Conservation (phyloP, 2,888 invertebrate species). For the Caradrina kadenii region DNA sequence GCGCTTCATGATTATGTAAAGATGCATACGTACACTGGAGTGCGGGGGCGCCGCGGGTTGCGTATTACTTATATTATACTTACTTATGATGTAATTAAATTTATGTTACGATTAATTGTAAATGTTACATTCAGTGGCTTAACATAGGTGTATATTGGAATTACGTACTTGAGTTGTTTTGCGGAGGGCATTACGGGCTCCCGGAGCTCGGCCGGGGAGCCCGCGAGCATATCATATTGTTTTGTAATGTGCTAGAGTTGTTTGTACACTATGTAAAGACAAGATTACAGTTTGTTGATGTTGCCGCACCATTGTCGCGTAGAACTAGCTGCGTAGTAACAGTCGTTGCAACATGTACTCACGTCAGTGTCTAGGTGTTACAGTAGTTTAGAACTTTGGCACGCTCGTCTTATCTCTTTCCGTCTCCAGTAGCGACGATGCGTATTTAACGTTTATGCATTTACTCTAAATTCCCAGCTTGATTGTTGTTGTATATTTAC, state of each 20-base stretch:
- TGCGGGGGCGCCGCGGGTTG: conserved; percentile 64
- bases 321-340: conserved; percentile 84
- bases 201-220: conserved; percentile 64
- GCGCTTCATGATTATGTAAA: conserved; percentile 69
- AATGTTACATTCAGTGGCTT: conserved; percentile 83
- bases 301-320: conserved; percentile 83
- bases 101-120: conserved; percentile 79
- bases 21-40: conserved; percentile 61
- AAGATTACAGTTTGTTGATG: conserved; percentile 76
- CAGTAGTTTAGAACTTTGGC: conserved; percentile 78
- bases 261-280: conserved; percentile 69
- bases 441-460: conserved; percentile 77
- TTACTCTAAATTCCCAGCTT: conserved; percentile 80
- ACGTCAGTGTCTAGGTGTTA: conserved; percentile 85
- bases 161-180: conserved; percentile 76
- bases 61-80: conserved; percentile 58
- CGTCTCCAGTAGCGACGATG: conserved; percentile 76
- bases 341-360: conserved; percentile 76
- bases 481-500: conserved; percentile 78
- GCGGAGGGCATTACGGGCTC: conserved; percentile 62
- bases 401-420: conserved; percentile 71
- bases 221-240: conserved; percentile 84
- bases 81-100: conserved; percentile 73
- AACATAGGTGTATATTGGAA: conserved; percentile 81
- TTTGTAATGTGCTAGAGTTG: conserved; percentile 82